phyloP scores from a whole-genome alignment of 2,888 invertebrate species.

The Liodrosophila aerea region DNA sequence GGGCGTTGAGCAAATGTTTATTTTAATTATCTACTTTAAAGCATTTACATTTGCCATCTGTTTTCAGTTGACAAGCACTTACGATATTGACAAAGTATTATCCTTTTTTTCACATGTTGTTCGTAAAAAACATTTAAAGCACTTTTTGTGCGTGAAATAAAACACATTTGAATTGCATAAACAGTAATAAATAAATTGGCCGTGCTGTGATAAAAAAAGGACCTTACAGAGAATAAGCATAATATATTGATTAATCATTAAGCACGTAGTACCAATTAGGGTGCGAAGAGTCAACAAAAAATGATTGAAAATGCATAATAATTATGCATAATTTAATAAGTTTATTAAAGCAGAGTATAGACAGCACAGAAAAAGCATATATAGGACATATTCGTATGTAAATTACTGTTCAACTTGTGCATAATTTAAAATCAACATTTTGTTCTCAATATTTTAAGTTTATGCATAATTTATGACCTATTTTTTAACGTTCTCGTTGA shows the following conservation, averaged over 20 bases:
- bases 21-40: slow-evolving; percentile 31
- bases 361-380: slow-evolving; percentile 5
- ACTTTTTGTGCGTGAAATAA: too few species aligned
- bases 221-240: slow-evolving; percentile 1
- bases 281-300: slow-evolving; percentile 15
- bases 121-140: too few species aligned
- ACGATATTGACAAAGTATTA: slow-evolving; percentile 12
- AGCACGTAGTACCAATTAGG: slow-evolving; percentile 29
- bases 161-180: neutral
- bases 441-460: slow-evolving; percentile 29
- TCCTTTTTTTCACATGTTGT: neutral
- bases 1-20: slow-evolving; percentile 43
- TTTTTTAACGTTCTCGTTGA: slow-evolving; percentile 13
- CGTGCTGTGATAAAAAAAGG: slow-evolving; percentile 10
- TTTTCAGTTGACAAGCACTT: slow-evolving; percentile 8
- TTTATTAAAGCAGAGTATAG: slow-evolving; percentile 28
- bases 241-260: slow-evolving; percentile 41
- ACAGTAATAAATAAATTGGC: neutral
- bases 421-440: slow-evolving; percentile 20
- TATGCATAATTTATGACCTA: slow-evolving; percentile 34
- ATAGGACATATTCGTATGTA: slow-evolving; percentile 26
- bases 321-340: slow-evolving; percentile 43
- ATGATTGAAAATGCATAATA: slow-evolving; percentile 6
- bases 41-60: slow-evolving; percentile 3
- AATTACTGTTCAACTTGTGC: slow-evolving; percentile 32